Percentiles rank a stretch among this genome's conserved stretches.
phyloP scores from a whole-genome alignment of 2,888 invertebrate species.

The Diloba caeruleocephala region DNA sequence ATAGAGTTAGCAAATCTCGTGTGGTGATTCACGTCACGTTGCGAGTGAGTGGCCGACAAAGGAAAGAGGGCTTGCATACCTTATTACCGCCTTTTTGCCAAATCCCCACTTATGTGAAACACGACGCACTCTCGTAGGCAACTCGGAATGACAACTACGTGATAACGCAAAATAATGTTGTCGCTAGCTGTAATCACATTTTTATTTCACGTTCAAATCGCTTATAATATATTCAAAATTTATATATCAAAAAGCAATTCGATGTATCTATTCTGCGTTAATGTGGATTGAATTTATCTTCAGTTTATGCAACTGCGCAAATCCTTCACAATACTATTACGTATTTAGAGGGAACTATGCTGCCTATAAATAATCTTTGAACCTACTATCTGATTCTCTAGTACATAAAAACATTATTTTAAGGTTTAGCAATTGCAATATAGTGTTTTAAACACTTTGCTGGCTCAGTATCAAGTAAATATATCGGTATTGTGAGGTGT shows the following conservation, averaged over 20 bases:
- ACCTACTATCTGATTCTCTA: no score
- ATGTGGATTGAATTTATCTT: constrained; percentile 25
- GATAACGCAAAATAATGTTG: constrained; percentile 65
- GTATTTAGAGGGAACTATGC: no score
- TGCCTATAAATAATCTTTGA: no score
- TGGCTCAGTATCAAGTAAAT: no score
- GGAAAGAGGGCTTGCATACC: constrained; percentile 88
- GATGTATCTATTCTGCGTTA: constrained; percentile 7
- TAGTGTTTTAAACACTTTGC: no score
- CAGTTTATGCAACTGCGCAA: no score
- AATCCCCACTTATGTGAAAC: constrained; percentile 87
- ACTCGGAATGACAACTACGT: constrained; percentile 81
- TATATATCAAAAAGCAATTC: constrained; percentile 14
- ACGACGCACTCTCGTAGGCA: constrained; percentile 76
- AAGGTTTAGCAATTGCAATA: no score
- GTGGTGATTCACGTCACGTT: constrained; percentile 85
- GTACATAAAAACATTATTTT: no score
- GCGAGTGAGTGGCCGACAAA: constrained; percentile 87
- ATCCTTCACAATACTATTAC: no score
- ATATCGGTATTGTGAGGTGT: no score
- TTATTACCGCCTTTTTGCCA: constrained; percentile 87
- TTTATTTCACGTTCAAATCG: constrained; percentile 48
- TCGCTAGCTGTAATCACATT: constrained; percentile 53
- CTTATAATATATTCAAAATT: constrained; percentile 44
- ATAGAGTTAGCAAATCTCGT: constrained; percentile 78